Base-by-base conservation (phyloP, 2,113 vertebrate species). In the Mobula hypostoma region DNA sequence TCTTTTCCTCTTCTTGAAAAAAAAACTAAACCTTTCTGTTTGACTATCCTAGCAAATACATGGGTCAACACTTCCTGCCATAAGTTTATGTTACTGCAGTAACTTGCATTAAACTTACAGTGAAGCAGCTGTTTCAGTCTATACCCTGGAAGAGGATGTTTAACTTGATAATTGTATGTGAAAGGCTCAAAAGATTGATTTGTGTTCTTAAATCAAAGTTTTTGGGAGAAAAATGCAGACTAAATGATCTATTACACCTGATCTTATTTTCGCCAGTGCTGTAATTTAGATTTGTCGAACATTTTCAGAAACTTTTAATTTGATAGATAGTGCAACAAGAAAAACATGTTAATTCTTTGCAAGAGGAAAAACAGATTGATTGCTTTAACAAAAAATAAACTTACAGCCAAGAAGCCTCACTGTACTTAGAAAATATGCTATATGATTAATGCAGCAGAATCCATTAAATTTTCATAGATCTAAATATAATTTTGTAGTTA, bases 1-100 rank as follows among this genome's bases (percentile, higher is more conserved):
- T 93, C 70, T 93, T 74, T 93, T 56, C 91, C 61, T 83, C 87
- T 66, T 90, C 15, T 74, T 48, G 70, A 76, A 93, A 56, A 36
- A 36, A 93, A 92, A 90, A 90, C 48, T 85, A 90, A 93, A 93
- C 74, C 66, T 95, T 95, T 94, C 32, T 85, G 94, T 95, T 95
- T 94, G 94, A 63, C 32, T 94, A 74, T 94, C 36, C 94, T 94
- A 94, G 77, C 80, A 94, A 95, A 96, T 95, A 94, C 90, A 95
- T 96, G 95, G 96, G 96, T 97, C 97, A 97, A 97, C 96, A 96
- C 97, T 98, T 98, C 96, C 96, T 97, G 96, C 96, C 95, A 95
- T 95, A 9, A 7, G 95, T 96, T 95, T 96, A 95, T 96, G 96
- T 95, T 96, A 95, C 96, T 96, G 96, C 68, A 76, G 91, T 93